phyloP scores from a whole-genome alignment of 2,113 vertebrate species.

The Paraplagusia blochii region DNA sequence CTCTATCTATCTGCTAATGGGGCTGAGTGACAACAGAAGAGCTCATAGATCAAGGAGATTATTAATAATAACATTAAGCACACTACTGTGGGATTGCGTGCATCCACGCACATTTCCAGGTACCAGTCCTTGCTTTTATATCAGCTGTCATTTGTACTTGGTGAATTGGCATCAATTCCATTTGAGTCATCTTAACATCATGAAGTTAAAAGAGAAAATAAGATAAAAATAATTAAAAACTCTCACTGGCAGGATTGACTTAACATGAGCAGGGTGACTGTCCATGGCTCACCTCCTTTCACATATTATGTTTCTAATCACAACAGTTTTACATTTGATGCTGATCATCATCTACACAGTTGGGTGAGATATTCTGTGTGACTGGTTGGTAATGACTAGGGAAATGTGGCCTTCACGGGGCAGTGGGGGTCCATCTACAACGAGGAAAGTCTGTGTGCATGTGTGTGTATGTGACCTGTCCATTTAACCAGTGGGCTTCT shows the following conservation, averaged over 20 bases:
- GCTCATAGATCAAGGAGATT: conserved; percentile 75
- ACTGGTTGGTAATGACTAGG: conserved; percentile 67
- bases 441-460: conserved; percentile 53
- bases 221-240: conserved; percentile 64
- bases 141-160: conserved; percentile 70
- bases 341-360: conserved; percentile 51
- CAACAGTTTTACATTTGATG: conserved; percentile 64
- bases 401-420: conserved; percentile 69
- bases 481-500: conserved; percentile 67
- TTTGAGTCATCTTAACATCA: conserved; percentile 69
- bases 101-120: conserved; percentile 32
- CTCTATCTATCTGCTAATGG: too few relatives aligned
- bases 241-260: conserved; percentile 38
- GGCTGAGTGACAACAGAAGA: conserved; percentile 71
- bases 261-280: conserved; percentile 62
- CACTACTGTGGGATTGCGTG: conserved; percentile 46
- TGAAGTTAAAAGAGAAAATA: conserved; percentile 56
- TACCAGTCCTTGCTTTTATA: conserved; percentile 11
- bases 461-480: conserved; percentile 57
- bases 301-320: conserved; percentile 47
- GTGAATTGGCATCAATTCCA: conserved; percentile 70
- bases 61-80: conserved; percentile 74
- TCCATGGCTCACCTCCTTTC: conserved; percentile 42
- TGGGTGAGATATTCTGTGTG: conserved; percentile 59
- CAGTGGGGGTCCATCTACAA: conserved; percentile 48